Conservation (phyloP, 2,797 vertebrate genomes). For the Leptoclinus maculatus region DNA sequence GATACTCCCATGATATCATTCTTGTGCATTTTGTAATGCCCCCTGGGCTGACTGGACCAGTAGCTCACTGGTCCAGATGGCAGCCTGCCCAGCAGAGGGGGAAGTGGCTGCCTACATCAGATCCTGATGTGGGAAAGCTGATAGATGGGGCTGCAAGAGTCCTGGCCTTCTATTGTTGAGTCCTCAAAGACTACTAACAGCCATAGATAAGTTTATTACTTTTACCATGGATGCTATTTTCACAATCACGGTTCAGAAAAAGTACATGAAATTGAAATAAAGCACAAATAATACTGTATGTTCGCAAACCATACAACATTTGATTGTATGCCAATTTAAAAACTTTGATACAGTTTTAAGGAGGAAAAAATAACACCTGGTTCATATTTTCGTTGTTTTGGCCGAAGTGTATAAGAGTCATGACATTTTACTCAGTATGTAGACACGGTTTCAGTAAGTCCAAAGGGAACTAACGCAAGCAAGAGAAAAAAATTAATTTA, state of each 20-base stretch:
- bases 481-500: too few relatives aligned
- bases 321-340: background rate
- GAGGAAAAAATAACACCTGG: background rate
- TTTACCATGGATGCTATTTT: constrained; percentile 7
- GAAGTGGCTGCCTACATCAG: constrained; percentile 49
- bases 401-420: too few relatives aligned
- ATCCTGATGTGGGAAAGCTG: constrained; percentile 68
- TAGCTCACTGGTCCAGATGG: constrained; percentile 63
- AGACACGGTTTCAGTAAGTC: too few relatives aligned
- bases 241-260: background rate
- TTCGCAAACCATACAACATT: background rate
- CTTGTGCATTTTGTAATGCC: constrained; percentile 65
- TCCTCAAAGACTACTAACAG: constrained; percentile 27
- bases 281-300: background rate
- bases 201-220: constrained; percentile 25
- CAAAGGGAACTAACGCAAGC: too few relatives aligned
- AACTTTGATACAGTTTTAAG: background rate
- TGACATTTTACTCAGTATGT: too few relatives aligned
- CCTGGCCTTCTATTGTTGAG: constrained; percentile 29
- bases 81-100: constrained; percentile 56
- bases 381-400: background rate
- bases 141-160: constrained; percentile 48
- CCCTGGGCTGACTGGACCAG: constrained; percentile 52
- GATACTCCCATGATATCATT: constrained; percentile 68
- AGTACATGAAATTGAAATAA: background rate